Percentiles rank a stretch among this genome's conserved stretches.
Conservation (phyloP, 2,888 invertebrate species). For the Drosophila kokeensis region DNA sequence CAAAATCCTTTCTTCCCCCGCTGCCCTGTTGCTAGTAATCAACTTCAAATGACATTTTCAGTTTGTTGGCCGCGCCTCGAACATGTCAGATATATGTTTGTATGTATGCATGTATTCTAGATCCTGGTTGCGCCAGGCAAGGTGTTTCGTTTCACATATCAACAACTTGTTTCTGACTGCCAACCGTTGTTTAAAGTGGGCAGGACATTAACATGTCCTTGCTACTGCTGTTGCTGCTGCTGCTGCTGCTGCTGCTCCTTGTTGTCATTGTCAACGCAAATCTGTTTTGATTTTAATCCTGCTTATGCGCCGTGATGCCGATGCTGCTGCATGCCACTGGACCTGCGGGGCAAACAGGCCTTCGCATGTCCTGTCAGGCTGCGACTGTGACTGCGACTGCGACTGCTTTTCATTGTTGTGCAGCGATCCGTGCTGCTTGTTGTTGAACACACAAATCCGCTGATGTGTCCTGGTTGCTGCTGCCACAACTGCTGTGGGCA, state of each 20-base stretch:
- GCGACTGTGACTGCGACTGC: background rate
- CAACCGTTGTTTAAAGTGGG: slow-evolving; percentile 53
- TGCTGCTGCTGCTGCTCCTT: slow-evolving; percentile 19
- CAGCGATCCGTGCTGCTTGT: slow-evolving; percentile 69
- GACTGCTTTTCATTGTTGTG: slow-evolving; percentile 63
- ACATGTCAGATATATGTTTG: slow-evolving; percentile 9
- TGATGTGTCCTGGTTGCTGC: slow-evolving; percentile 40
- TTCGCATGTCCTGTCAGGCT: background rate
- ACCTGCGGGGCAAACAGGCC: slow-evolving; percentile 48
- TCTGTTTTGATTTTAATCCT: slow-evolving; percentile 82
- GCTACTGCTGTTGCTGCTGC: slow-evolving; percentile 16
- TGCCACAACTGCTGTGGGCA: slow-evolving; percentile 6
- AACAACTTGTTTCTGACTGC: slow-evolving; percentile 46
- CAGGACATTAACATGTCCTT: slow-evolving; percentile 61
- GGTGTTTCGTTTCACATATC: slow-evolving; percentile 78
- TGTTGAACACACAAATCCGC: slow-evolving; percentile 56
- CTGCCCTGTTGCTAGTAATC: slow-evolving; percentile 25
- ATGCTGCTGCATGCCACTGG: slow-evolving; percentile 58
- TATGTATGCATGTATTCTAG: background rate
- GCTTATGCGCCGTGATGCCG: slow-evolving; percentile 73
- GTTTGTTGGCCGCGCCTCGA: slow-evolving; percentile 27
- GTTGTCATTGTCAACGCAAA: slow-evolving; percentile 78
- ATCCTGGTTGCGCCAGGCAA: slow-evolving; percentile 47
- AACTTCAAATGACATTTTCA: slow-evolving; percentile 54
- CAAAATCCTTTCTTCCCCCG: background rate